A percentile compares a stretch with the other conserved stretches of the same genome.
Conservation (phyloP, 2,888 invertebrate species). For the Nezara viridula region DNA sequence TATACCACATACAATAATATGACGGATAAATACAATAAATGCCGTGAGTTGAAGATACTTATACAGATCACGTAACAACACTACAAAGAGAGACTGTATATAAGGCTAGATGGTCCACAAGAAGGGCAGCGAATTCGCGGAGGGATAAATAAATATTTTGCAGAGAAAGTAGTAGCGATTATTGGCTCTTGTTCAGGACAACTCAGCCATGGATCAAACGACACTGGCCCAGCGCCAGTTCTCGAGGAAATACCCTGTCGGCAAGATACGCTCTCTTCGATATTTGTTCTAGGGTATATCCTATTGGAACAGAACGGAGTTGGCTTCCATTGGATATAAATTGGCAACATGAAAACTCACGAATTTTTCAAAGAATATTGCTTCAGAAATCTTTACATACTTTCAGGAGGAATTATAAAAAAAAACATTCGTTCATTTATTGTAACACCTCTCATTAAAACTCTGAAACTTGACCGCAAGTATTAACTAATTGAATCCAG, state of each 20-base stretch:
- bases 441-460: no score
- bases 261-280: constrained; percentile 11
- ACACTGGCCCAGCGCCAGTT: neutral
- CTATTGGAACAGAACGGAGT: neutral
- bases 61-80: neutral
- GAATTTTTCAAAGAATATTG: neutral
- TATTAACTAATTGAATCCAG: no score
- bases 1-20: neutral
- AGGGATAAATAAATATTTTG: neutral
- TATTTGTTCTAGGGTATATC: neutral
- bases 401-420: no score
- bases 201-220: constrained; percentile 42
- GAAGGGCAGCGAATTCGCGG: neutral
- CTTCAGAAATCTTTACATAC: neutral
- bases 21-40: neutral
- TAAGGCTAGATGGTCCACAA: neutral
- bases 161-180: constrained; percentile 18
- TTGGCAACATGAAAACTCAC: neutral
- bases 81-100: neutral
- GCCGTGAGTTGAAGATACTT: neutral
- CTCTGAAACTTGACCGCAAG: no score
- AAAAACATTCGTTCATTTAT: no score
- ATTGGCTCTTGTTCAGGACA: constrained; percentile 26
- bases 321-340: neutral
- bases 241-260: neutral